These are phyloP conservation scores for Erebia aethiops DNA, from an alignment of 2,888 invertebrate species.

Conservation along the genomic window DNA sequence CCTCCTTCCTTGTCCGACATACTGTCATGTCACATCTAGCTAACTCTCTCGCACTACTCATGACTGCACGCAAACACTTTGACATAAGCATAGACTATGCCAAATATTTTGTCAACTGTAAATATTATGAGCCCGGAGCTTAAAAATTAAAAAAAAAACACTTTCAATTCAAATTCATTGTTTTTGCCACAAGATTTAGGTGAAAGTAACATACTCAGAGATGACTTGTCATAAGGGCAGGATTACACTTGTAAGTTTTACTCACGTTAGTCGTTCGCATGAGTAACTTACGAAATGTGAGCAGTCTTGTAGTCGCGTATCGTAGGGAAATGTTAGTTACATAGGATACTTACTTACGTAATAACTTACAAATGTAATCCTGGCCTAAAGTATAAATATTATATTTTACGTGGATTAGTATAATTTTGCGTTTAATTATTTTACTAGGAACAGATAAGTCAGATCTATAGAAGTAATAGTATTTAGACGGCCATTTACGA, in stretches of 20 bases:
- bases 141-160: conserved; percentile 19
- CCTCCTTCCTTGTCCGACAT: conserved; percentile 45
- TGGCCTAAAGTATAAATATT: neutral
- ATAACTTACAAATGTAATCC: too few relatives aligned
- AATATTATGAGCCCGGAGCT: conserved; percentile 36
- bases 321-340: too few relatives aligned
- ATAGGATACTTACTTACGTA: too few relatives aligned
- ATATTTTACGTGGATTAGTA: conserved; percentile 19
- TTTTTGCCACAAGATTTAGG: conserved; percentile 16
- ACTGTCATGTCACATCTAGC: conserved; percentile 35
- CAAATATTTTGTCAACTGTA: conserved; percentile 37
- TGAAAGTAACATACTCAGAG: conserved; percentile 18
- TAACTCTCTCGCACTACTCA: conserved; percentile 45
- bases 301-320: too few relatives aligned
- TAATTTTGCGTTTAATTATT: conserved; percentile 22
- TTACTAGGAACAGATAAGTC: conserved; percentile 2
- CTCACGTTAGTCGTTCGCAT: too few relatives aligned
- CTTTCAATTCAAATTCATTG: conserved; percentile 10
- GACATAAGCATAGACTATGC: conserved; percentile 35
- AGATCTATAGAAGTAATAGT: conserved; percentile 17
- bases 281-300: too few relatives aligned
- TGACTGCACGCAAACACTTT: conserved; percentile 39
- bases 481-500: conserved; percentile 8
- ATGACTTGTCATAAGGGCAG: conserved; percentile 5
- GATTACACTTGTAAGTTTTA: too few relatives aligned